Conservation (phyloP, 2,113 vertebrate genomes). For the Lathamus discolor region DNA sequence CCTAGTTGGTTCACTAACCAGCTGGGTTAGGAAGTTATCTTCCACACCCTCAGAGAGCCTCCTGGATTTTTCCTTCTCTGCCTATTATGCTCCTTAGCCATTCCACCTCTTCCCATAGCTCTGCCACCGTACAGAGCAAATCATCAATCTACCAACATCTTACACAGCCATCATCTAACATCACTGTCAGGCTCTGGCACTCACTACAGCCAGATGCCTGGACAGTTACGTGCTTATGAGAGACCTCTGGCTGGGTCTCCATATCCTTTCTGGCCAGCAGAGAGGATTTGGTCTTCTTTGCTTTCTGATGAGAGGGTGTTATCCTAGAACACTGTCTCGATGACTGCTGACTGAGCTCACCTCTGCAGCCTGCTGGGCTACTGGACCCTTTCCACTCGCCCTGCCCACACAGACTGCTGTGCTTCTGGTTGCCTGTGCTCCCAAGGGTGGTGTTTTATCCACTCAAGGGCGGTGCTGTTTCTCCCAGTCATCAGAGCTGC, state of each 20-base stretch:
- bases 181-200: not conserved
- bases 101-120: not conserved
- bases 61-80: not conserved
- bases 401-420: not conserved
- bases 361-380: not conserved
- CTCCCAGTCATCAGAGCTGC: not conserved
- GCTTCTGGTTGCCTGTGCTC: accelerated
- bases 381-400: not conserved
- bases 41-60: not conserved
- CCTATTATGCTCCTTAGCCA: not conserved
- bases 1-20: not conserved
- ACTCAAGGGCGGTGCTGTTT: not conserved
- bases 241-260: not conserved
- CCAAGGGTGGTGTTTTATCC: not conserved
- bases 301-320: not conserved
- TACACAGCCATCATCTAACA: not conserved
- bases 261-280: not conserved
- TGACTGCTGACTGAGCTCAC: not conserved
- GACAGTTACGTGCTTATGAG: not conserved
- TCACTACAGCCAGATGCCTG: not conserved
- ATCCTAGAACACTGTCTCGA: not conserved
- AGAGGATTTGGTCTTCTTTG: not conserved
- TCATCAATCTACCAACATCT: not conserved
- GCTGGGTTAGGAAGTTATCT: not conserved
- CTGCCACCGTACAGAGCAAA: not conserved